Base-by-base conservation (phyloP, 2,797 vertebrate genomes). In the Characodon lateralis region DNA sequence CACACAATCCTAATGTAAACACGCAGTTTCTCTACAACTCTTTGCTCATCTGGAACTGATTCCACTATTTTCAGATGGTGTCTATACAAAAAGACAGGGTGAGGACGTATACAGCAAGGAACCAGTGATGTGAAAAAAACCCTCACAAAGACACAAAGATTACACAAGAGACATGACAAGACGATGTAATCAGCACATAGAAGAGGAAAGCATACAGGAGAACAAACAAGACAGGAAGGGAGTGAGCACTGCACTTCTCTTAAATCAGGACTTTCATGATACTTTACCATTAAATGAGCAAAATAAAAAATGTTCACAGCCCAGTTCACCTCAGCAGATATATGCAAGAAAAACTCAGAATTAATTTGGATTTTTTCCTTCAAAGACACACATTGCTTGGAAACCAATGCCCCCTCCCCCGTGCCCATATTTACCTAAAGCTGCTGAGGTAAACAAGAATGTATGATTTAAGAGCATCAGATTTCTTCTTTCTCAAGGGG, bases 191-290 rank as follows among this genome's bases (percentile, higher is more conserved):
- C 84, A 81, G 88, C 85, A 84, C 35, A 87, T 87, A 85, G 88
- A 88, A 93, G 90, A 89, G 59, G 88, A 82, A 88, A 78, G 85
- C 79, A 87, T 78, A 89, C 79, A 86, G 88, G 88, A 88, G 80
- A 72, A 89, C 72, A 77, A 71, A 83, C 79, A 86, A 80, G 63
- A 88, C 78, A 88, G 83, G 84, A 77, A 82, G 85, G 83, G 77
- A 87, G 71, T 85, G 70, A 82, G 80, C 28, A 41, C 28, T 22
- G 72, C 35, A 61, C 65, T 71, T 78, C 80, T 87, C 48, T 72
- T 84, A 78, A 77, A 73, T 46, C 78, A 63, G 61, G 12, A 81
- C 73, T 35, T 35, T 35, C 35, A 80, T 84, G 55, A 73, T 5
- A 41, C 0, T 72, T 74, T 59, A 80, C 63, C 72, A 65, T 76